Evolutionary conservation across 2,888 invertebrate species (phyloP).

Genomic region (Leptinotarsa tumamoca): DNA sequence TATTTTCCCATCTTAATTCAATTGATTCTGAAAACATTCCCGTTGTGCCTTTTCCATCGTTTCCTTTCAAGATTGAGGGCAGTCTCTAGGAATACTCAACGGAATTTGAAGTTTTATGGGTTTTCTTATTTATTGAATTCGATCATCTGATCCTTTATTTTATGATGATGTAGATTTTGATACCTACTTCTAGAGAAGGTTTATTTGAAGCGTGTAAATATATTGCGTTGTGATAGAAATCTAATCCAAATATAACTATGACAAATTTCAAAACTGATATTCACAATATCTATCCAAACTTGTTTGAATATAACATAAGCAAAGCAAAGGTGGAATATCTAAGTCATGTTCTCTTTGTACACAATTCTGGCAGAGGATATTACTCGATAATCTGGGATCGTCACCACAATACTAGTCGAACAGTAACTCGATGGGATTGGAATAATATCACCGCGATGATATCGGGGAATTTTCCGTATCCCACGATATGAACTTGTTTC

Average conservation of each 20-base stretch:
- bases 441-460: conserved; percentile 1
- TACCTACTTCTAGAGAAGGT: no score
- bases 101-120: no score
- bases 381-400: background rate
- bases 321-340: no score
- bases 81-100: background rate
- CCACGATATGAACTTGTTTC: conserved; percentile 10
- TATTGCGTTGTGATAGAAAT: no score
- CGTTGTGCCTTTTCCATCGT: background rate
- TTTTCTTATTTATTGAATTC: no score
- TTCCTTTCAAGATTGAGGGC: background rate
- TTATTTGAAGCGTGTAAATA: no score
- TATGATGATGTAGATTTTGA: no score
- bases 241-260: no score
- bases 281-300: no score
- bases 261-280: no score
- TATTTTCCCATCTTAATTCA: background rate
- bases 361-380: background rate
- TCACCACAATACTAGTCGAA: conserved; percentile 13
- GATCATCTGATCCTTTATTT: no score
- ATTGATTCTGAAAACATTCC: background rate
- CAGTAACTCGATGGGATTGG: background rate
- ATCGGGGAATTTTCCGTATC: conserved; percentile 10
- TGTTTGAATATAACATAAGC: no score
- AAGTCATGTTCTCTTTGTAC: background rate